Evolutionary conservation across 2,113 vertebrate genomes (phyloP), one percentile per base, ranked within the genome.

Genomic region (Tupaia tana): DNA sequence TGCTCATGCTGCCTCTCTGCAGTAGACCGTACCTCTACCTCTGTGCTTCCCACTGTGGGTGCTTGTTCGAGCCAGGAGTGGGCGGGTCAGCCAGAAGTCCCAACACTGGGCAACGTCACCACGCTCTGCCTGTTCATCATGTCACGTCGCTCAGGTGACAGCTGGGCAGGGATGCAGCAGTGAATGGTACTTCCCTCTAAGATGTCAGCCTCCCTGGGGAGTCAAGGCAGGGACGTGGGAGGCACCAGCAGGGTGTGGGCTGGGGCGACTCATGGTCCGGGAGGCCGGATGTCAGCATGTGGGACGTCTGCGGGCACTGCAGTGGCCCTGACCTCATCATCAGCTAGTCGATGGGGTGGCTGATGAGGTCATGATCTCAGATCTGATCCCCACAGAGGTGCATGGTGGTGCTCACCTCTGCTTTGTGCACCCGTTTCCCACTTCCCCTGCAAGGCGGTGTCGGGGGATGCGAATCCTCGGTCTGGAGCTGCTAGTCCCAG

Each of bases 171-270:
- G n/a, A 20, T 13, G 27, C 4, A 3, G 31, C 69, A 18, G 10
- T 22, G 56, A 66, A 9, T 0, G 0, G n/a, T 16, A 3, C 29
- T 24, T 43, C 4, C 27, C 61, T 20, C 58, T 0, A 0, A 1
- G 63, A 71, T 25, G 27, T 31, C 27, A 8, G 22, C 14, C 56
- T 75, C 75, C 4, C 73, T 34, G 64, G 54, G 13, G 3, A 27
- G 7, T 61, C 4, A 18, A 12, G 14, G 13, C 15, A 3, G 19
- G 77, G 43, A 13, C 82, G 25, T 15, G 3, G n/a, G 19, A 79
- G 70, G 59, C 34, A 22, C 15, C 20, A 7, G 71, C 43, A 64
- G 34, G 0, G 71, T 3, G 7, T 61, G 66, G 67, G 43, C 59
- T 19, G 31, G 59, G 27, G n/a, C 0, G 1, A 16, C 34, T 61